Base-by-base conservation (phyloP, 1,140 invertebrate genomes). In the Magallana gigas region DNA sequence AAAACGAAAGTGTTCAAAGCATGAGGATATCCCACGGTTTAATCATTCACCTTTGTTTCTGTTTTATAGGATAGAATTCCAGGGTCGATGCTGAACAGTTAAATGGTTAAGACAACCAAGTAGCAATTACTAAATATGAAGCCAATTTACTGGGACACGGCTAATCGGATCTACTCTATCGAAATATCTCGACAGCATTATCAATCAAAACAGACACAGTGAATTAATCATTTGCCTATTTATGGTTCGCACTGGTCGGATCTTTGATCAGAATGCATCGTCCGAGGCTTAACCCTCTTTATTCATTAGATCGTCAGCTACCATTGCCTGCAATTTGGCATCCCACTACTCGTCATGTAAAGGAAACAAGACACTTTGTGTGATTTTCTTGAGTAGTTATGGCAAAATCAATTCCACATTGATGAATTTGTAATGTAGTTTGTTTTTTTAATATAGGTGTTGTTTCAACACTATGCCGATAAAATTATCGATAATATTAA, bases 151-250 rank as follows among this genome's bases (percentile, higher is more conserved):
- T 64, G 68, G 14, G 68, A 76, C 23, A 76, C 23, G 68, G 68
- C 68, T 76, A 76, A 76, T 76, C 68, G 23, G 23, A 76, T 76
- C 68, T 76, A 29, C 18, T 76, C 8, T 3, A 11, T 76, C 68
- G 23, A 11, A 29, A 76, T 76, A 29, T 76, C 18, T 29, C 36
- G 68, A 29, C 68, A 36, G 68, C 68, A 76, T 76, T 76, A 76
- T 76, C 68, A 76, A 76, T 76, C 68, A 76, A 76, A 76, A 76
- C 68, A 76, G 68, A 76, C 68, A 76, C 68, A 76, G 18, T 29
- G 1, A 11, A 76, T 76, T 76, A 9, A 76, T 76, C 68, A 76
- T 76, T 76, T 76, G 68, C 68, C 60, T 29, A 76, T 76, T 76
- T 23, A 76, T 29, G 68, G 36, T 29, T 12, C 23, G 23, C 29